Base-by-base conservation (phyloP, 2,888 invertebrate species). In the Chrysolina haemoptera region DNA sequence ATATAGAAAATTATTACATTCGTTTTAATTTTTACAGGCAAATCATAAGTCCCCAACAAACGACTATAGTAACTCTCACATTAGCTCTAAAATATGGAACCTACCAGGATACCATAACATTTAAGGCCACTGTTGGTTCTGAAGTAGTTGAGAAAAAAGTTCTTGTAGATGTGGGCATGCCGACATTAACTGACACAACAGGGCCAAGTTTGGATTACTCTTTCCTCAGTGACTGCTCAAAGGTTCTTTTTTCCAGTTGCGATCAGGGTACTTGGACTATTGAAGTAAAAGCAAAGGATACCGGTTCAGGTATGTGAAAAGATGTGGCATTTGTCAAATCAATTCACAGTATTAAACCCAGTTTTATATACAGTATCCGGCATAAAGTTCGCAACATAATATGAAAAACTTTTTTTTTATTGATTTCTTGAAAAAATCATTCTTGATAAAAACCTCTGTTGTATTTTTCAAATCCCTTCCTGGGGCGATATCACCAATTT, bases 251-350 rank as follows among this genome's bases (percentile, higher is more conserved):
- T 3, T 90, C 91, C 68, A 86, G 86, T 22, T 95, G 95, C 83
- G 89, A 90, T 0, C 91, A 91, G 79, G 90, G 92, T 67, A 89
- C 90, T 53, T 96, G 95, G 95, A 92, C 92, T 8, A 88, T 93
- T 1, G 93, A 93, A 72, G 88, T 94, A 16, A 89, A 90, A 0
- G 92, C 93, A 0, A 91, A 92, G 82, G 95, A 95, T 83, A 87
- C 89, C 74, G 89, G 90, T 63, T 91, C 93, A 82, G 94, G 93
- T 92, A 43, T 14, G 43, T 43, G 43, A 43, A 43, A 43, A 43
- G 43, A 43, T 14, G 43, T 2, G 14, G 43, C 35, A 3, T 35
- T 35, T 35, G 35, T 0, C 8, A 35, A 35, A 35, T 35, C 35
- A 35, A 35, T 35, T 35, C 35, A 35, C 35, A 35, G 27, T 27